Base-by-base conservation (phyloP, 1,140 invertebrate species). In the Rhynchophorus ferrugineus region DNA sequence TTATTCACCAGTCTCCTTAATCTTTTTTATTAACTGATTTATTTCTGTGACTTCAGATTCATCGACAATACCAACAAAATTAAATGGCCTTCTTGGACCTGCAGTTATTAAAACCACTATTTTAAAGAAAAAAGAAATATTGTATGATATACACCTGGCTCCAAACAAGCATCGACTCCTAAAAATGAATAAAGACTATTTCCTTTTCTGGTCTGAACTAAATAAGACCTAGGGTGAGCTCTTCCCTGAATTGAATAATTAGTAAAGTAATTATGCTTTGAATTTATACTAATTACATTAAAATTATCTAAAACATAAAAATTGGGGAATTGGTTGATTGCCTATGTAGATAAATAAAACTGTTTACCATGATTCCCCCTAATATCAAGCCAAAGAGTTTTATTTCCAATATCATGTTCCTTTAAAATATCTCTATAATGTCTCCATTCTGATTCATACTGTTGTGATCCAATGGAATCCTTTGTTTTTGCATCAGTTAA, bases 321-420 rank as follows among this genome's bases (percentile, higher is more conserved):
- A 8, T 17, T 7, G 6, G 11, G 6, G 5, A 38, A 7, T 14
- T 38, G n/a, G n/a, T n/a, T n/a, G n/a, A n/a, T n/a, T n/a, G n/a
- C n/a, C n/a, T 49, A 54, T 60, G 14, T 17, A 43, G 3, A 42
- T 20, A 34, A 50, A 14, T 51, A n/a, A n/a, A 51, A 39, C 18
- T 21, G 35, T 60, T 68, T 75, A 93, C 91, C 92, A 82, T 96
- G 93, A 78, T 96, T 96, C 69, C 93, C 93, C 71, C 91, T 76
- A 49, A 94, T 85, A 73, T 95, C 93, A 37, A 95, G 72, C 91
- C 91, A 95, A 7, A 78, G 72, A 3, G 87, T 89, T 66, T 79
- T 81, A 39, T 82, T 73, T 22, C 70, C 71, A 16, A 90, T 76
- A 57, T 81, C 76, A 53, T 79, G 81, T 54, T 85, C 77, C 33